Conservation (phyloP, 2,888 invertebrate genomes). For the Phengaris alcon region DNA sequence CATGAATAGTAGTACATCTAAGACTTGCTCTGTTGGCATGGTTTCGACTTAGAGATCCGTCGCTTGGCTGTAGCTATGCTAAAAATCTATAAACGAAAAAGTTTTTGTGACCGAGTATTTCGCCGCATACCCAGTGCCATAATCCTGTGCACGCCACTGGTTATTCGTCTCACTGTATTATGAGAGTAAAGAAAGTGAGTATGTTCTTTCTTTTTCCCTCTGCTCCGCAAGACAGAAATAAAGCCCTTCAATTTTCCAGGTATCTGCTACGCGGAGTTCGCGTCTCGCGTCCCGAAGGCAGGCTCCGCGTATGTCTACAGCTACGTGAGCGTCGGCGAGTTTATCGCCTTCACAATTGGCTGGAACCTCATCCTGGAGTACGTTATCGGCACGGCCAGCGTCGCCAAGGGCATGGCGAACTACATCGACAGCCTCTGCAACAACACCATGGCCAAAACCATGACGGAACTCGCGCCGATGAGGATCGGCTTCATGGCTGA, state of each 20-base stretch:
- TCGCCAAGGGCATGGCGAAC: constrained; percentile 87
- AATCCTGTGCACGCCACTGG: too few species aligned
- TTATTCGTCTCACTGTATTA: too few species aligned
- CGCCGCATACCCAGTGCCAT: too few species aligned
- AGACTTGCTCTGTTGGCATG: too few species aligned
- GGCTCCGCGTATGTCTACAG: constrained; percentile 96
- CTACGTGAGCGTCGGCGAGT: constrained; percentile 94
- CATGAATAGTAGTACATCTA: too few species aligned
- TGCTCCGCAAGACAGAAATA: background rate
- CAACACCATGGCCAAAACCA: constrained; percentile 83
- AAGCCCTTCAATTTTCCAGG: constrained; percentile 68
- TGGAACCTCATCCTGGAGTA: constrained; percentile 96
- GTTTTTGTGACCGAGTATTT: too few species aligned
- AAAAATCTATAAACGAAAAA: too few species aligned
- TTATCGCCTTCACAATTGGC: constrained; percentile 93
- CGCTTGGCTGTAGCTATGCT: too few species aligned
- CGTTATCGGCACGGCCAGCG: constrained; percentile 89
- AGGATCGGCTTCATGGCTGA: constrained; percentile 81
- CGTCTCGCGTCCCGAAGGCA: constrained; percentile 90
- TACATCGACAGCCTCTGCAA: constrained; percentile 87
- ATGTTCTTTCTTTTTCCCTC: too few species aligned
- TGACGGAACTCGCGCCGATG: constrained; percentile 83
- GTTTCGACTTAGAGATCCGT: too few species aligned
- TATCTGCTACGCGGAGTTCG: constrained; percentile 94
- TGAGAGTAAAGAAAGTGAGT: too few species aligned